Evolutionary conservation across 92 coral and sea anemone species (phyloP), one percentile per base, ranked within the genome.

Genomic region (Plumapathes pennacea): DNA sequence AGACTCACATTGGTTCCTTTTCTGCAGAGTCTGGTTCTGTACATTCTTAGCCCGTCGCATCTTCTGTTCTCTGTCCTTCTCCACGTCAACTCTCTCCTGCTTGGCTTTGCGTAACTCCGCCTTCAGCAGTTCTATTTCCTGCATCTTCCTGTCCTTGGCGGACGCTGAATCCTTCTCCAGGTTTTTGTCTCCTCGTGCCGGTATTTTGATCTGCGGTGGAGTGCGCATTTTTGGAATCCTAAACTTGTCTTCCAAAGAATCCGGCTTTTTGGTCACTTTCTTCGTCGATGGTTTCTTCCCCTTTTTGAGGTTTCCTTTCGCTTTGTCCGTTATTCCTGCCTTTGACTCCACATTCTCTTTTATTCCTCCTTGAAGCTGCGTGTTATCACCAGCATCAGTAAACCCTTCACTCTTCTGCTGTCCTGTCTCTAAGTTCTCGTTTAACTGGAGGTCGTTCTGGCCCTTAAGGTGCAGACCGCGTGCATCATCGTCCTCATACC

Each of bases 1-100:
- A n/a, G n/a, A 41, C 83, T 15, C 45, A 92, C 98, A 62, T 73
- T 94, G 99, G 65, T 80, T 89, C 42, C 96, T 68, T 67, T 85
- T 84, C 60, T 94, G 96, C 20, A 89, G 53, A 21, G 80, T 94
- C 55, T 94, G 92, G 30, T 88, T 84, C 79, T 94, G 99, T 26
- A 94, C 32, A 34, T 83, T 76, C 60, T 94, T 94, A 12, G 96
- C 96, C 14, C 82, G 71, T 43, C 89, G 89, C 28, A 94, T 82
- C 63, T 88, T 80, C 25, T 77, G 76, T 46, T 90, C 97, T 22
- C 81, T 33, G 51, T 72, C 76, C 32, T 83, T 83, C 54, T 78
- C 84, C 38, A 63, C 41, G 10, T 83, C 85, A 23, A 83, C 80
- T 57, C 84, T 64, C 38, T 77, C 88, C 50, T 74, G 71, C 60